Conservation (phyloP, 2,888 invertebrate species). For the Mythimna pallens region DNA sequence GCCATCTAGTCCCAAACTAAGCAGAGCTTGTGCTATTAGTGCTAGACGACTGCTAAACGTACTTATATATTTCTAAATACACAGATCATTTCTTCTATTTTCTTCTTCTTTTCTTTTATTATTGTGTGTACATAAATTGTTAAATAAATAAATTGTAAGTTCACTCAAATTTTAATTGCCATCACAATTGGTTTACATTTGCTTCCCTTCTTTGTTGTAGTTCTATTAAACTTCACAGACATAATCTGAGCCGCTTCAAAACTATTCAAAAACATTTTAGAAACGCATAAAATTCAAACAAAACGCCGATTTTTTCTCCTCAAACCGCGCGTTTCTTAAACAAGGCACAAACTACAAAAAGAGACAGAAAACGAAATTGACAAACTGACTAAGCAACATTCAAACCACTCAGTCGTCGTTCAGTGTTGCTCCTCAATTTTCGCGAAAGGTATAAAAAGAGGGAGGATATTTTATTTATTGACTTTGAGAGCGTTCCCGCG, state of each 20-base stretch:
- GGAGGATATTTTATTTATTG: conserved; percentile 61
- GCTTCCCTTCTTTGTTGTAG: background rate
- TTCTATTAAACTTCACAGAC: background rate
- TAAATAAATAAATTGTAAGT: too few species aligned
- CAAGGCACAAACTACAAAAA: conserved; percentile 31
- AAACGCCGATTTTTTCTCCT: conserved; percentile 18
- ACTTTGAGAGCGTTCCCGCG: conserved; percentile 44
- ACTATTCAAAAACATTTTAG: conserved; percentile 26
- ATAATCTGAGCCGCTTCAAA: background rate
- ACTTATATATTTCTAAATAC: too few species aligned
- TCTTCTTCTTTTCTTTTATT: too few species aligned
- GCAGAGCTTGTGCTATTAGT: too few species aligned
- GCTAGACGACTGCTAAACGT: too few species aligned
- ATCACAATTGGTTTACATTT: background rate
- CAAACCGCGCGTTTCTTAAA: conserved; percentile 18
- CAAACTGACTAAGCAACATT: conserved; percentile 34
- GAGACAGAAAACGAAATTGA: conserved; percentile 28
- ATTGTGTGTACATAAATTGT: too few species aligned
- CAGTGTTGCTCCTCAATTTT: conserved; percentile 50
- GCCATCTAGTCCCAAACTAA: too few species aligned
- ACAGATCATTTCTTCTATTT: too few species aligned
- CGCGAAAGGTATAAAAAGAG: conserved; percentile 52
- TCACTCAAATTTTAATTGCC: background rate
- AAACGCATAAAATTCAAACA: conserved; percentile 19
- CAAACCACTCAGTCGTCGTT: conserved; percentile 23